A percentile compares a stretch with the other conserved stretches of the same genome.
Conservation (phyloP, 2,888 invertebrate genomes). For the Sericinus montela region DNA sequence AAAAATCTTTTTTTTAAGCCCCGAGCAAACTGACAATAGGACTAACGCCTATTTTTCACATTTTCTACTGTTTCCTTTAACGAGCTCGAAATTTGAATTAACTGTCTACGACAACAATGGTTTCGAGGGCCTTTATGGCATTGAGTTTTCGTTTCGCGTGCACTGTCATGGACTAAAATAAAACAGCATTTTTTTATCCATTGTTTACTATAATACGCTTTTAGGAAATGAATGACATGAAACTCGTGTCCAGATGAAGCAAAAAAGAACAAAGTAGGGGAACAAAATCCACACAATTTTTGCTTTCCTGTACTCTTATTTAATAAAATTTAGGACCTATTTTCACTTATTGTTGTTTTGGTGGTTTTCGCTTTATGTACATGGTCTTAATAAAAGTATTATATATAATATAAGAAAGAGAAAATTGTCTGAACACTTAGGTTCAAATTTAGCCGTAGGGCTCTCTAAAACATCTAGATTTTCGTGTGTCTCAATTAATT, state of each 20-base stretch:
- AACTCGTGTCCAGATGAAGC: background rate
- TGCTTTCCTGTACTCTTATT: too few relatives aligned
- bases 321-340: too few relatives aligned
- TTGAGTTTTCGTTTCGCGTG: constrained; percentile 14
- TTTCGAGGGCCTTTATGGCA: constrained; percentile 18
- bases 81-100: constrained; percentile 75
- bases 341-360: too few relatives aligned
- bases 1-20: background rate
- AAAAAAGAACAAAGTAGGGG: too few relatives aligned
- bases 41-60: constrained; percentile 59
- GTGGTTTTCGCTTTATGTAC: too few relatives aligned
- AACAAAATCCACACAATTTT: too few relatives aligned
- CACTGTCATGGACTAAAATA: constrained; percentile 5
- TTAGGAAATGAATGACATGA: constrained; percentile 2
- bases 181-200: constrained; percentile 9
- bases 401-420: too few relatives aligned
- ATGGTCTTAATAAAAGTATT: too few relatives aligned
- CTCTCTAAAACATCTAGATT: too few relatives aligned
- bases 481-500: too few relatives aligned
- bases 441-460: too few relatives aligned
- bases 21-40: constrained; percentile 69
- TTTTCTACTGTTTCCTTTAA: constrained; percentile 75
- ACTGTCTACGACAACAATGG: constrained; percentile 76
- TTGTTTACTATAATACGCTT: constrained; percentile 11
- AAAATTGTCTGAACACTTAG: too few relatives aligned